phyloP scores from a whole-genome alignment of 2,888 invertebrate species.

The Stegana nigrithorax region DNA sequence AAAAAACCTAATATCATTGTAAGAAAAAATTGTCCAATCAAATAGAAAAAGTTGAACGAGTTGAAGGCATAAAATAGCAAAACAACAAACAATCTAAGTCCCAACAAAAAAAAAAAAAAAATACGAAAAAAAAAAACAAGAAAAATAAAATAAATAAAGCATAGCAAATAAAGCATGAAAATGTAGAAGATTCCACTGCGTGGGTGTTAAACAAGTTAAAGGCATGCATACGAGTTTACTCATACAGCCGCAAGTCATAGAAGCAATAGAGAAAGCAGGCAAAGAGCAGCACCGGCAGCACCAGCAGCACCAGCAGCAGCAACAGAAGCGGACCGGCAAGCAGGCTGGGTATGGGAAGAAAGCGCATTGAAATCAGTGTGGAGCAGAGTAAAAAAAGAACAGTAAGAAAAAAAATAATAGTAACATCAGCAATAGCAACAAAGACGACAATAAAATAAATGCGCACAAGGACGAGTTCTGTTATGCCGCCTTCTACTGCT shows the following conservation, averaged over 20 bases:
- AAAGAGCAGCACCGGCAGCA: not conserved
- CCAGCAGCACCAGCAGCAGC: not conserved
- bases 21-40: too few species aligned
- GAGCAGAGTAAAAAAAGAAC: not conserved
- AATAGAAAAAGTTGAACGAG: not conserved
- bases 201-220: constrained; percentile 7
- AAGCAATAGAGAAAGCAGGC: too few species aligned
- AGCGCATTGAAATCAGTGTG: not conserved
- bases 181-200: not conserved
- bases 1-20: too few species aligned
- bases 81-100: not conserved
- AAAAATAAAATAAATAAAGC: not conserved
- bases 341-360: not conserved
- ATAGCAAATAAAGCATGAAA: constrained; percentile 8
- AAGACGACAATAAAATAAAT: not conserved
- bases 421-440: not conserved
- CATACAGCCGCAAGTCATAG: not conserved
- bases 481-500: too few species aligned
- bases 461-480: constrained; percentile 9
- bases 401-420: not conserved
- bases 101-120: not conserved
- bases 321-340: not conserved
- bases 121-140: not conserved
- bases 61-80: not conserved
- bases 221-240: not conserved